Conservation (phyloP, 2,113 vertebrate genomes). For the Brachyhypopomus gauderio region DNA sequence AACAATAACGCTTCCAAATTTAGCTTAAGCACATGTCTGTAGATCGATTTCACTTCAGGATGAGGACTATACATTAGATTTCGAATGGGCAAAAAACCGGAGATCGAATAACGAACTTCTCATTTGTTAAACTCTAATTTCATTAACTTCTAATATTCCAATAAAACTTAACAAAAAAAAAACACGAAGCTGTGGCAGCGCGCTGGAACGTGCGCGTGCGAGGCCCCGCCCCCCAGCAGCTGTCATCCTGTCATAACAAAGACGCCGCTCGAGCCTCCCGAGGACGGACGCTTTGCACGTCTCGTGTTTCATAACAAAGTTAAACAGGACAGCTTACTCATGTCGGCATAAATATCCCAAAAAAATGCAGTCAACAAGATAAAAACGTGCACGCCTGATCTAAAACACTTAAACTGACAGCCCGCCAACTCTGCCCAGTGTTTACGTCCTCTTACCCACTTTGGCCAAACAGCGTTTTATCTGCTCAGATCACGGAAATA, state of each 20-base stretch:
- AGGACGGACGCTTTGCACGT: constrained; percentile 39
- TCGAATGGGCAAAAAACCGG: no score
- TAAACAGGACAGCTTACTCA: neutral
- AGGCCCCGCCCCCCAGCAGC: constrained; percentile 81
- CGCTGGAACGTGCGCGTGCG: constrained; percentile 42
- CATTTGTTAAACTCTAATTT: neutral
- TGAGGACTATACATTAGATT: no score
- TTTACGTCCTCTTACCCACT: constrained; percentile 67
- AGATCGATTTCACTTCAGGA: no score
- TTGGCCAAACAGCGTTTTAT: constrained; percentile 7
- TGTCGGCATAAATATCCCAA: neutral
- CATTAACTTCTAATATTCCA: no score
- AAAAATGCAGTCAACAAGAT: constrained; percentile 30
- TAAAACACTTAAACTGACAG: constrained; percentile 35
- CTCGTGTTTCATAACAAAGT: constrained; percentile 31
- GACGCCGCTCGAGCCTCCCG: constrained; percentile 63
- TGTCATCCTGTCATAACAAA: constrained; percentile 92
- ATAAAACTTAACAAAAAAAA: neutral
- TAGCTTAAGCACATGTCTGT: no score
- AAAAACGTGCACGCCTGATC: constrained; percentile 31
- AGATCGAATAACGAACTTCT: neutral
- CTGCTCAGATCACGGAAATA: constrained; percentile 26
- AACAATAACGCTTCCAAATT: no score
- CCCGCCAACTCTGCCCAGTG: constrained; percentile 64
- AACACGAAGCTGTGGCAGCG: neutral